Conservation (phyloP, 2,888 invertebrate species). For the Chrysodeixis includens region DNA sequence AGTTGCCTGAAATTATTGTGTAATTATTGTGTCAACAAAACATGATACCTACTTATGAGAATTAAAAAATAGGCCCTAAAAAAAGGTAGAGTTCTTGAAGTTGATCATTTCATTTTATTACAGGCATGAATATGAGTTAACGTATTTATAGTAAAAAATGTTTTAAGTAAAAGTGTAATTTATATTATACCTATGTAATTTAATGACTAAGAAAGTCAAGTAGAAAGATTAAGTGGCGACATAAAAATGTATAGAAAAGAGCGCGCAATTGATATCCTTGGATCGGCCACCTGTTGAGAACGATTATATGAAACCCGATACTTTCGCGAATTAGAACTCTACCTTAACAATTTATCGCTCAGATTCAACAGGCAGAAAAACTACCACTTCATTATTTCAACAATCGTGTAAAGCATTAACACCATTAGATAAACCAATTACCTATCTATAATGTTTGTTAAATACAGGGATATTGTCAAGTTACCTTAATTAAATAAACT, state of each 20-base stretch:
- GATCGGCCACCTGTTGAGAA: constrained; percentile 52
- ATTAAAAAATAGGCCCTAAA: too few relatives aligned
- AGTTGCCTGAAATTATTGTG: too few relatives aligned
- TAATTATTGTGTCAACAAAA: too few relatives aligned
- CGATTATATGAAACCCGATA: constrained; percentile 44
- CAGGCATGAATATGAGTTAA: too few relatives aligned
- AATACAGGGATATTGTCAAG: background rate
- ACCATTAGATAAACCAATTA: background rate
- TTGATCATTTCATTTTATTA: too few relatives aligned
- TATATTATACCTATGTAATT: background rate
- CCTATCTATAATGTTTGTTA: background rate
- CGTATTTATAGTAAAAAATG: too few relatives aligned
- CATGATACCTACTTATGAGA: too few relatives aligned
- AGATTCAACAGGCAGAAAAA: too few relatives aligned
- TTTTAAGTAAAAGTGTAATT: too few relatives aligned
- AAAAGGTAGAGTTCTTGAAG: too few relatives aligned
- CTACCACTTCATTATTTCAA: too few relatives aligned
- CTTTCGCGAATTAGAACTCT: background rate
- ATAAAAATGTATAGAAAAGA: constrained; percentile 15
- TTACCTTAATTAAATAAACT: background rate
- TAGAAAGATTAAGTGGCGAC: background rate
- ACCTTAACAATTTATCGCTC: background rate
- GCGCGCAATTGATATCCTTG: constrained; percentile 24
- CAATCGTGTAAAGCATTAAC: too few relatives aligned
- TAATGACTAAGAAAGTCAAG: background rate